Conservation (phyloP, 1,140 invertebrate species). For the Coelopa frigida region DNA sequence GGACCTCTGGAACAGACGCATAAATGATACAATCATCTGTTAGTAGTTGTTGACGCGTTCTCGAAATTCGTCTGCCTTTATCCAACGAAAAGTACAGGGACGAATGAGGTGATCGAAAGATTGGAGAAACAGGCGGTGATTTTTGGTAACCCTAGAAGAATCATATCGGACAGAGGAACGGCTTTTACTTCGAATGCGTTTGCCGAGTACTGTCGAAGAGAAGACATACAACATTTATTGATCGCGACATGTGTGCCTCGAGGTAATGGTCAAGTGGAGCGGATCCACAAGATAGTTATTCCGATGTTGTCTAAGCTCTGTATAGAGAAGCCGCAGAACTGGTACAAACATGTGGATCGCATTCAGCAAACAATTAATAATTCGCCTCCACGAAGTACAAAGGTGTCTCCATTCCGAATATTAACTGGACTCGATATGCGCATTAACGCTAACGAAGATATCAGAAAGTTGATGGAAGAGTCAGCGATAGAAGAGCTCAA, state of each 20-base stretch:
- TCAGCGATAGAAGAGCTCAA: neutral
- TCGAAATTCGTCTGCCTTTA: no score
- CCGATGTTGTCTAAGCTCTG: constrained; percentile 22
- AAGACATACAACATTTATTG: constrained; percentile 19
- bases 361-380: constrained; percentile 19
- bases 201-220: constrained; percentile 14
- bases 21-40: no score
- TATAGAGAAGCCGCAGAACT: neutral
- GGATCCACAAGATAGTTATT: constrained; percentile 18
- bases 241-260: constrained; percentile 20
- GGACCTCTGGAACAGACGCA: no score
- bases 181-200: constrained; percentile 12
- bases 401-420: constrained; percentile 1
- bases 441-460: constrained; percentile 13
- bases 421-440: constrained; percentile 16
- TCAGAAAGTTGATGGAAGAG: neutral
- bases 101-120: constrained; percentile 3
- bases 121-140: constrained; percentile 20
- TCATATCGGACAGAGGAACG: constrained; percentile 16
- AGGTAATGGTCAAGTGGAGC: constrained; percentile 24
- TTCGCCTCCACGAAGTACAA: constrained; percentile 13
- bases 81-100: no score
- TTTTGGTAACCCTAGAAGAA: constrained; percentile 25
- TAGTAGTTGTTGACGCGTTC: no score
- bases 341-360: neutral